A percentile compares a stretch with the other conserved stretches of the same genome.
phyloP scores from a whole-genome alignment of 2,113 vertebrate genomes.

The Suncus etruscus region DNA sequence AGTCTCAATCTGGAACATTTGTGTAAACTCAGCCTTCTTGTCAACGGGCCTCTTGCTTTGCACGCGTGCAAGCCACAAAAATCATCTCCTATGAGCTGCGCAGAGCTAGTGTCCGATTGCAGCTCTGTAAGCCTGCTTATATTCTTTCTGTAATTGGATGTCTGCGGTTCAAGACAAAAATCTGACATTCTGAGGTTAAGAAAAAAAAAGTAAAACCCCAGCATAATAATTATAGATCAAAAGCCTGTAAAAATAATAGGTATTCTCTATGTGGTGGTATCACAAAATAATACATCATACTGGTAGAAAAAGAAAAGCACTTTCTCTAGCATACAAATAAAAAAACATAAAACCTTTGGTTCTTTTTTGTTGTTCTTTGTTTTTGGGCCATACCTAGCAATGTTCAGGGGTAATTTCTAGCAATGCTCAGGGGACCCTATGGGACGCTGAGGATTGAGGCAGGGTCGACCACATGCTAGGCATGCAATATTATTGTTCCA shows the following conservation, averaged over 20 bases:
- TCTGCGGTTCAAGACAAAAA: constrained; percentile 79
- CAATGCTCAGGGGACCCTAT: too few species aligned
- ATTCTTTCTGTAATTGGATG: constrained; percentile 82
- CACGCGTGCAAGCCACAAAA: constrained; percentile 89
- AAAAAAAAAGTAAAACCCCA: constrained; percentile 35
- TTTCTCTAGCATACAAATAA: constrained; percentile 68
- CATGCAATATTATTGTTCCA: too few species aligned
- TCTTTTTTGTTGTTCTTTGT: too few species aligned
- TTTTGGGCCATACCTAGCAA: too few species aligned
- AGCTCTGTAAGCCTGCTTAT: constrained; percentile 83
- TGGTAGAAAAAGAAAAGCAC: constrained; percentile 43
- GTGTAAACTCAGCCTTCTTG: constrained; percentile 93
- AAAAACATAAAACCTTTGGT: not conserved
- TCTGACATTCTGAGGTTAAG: constrained; percentile 83
- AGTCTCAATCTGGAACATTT: constrained; percentile 89
- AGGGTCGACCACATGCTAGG: too few species aligned
- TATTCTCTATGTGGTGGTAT: constrained; percentile 48
- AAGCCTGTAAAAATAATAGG: constrained; percentile 59
- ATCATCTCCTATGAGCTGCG: constrained; percentile 90
- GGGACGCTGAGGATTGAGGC: too few species aligned
- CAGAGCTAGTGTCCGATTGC: constrained; percentile 87
- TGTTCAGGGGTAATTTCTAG: too few species aligned
- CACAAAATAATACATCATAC: constrained; percentile 76
- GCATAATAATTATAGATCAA: constrained; percentile 64
- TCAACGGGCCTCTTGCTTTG: constrained; percentile 89